Base-by-base conservation (phyloP, 2,113 vertebrate species). In the Acinonyx jubatus region DNA sequence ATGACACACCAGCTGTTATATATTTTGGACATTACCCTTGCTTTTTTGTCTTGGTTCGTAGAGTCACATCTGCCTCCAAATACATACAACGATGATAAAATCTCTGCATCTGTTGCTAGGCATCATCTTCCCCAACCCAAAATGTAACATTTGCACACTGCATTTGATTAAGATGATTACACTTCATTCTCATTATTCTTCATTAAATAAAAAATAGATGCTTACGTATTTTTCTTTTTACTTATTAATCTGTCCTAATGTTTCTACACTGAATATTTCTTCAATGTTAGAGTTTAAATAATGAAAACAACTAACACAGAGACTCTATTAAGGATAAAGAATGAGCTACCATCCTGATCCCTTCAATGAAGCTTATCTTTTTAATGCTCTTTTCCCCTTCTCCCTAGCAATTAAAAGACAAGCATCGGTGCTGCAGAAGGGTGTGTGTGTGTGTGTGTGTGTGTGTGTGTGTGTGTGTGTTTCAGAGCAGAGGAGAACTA, bases 151-250 rank as follows among this genome's bases (percentile, higher is more conserved):
- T 97, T 74, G 94, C 45, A 98, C 95, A 97, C 96, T 74, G 61
- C 91, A 88, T 50, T 69, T 96, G 87, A 96, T 97, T 94, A 93
- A 96, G 97, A 98, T 97, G 96, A 98, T 98, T 97, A 97, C 95
- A 98, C 94, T 96, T 87, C 96, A 96, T 96, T 98, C 96, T 97
- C 98, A 97, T 97, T 98, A 94, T 90, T 98, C 97, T 98, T 98
- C 97, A 98, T 98, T 98, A 98, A 98, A 97, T 65, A 96, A 73
- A 95, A 98, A 98, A 98, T 96, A 98, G 97, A 98, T 9, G 33
- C 94, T 98, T 89, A n/a, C 5, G 12, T 98, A 96, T 94, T 98
- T 96, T 98, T 98, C 82, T 96, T 93, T 98, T 98, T 97, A 81
- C 86, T 97, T 97, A 90, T 79, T 98, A 97, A 96, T 98, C 89